Evolutionary conservation across 2,113 vertebrate species (phyloP).

Genomic region (Merops nubicus): DNA sequence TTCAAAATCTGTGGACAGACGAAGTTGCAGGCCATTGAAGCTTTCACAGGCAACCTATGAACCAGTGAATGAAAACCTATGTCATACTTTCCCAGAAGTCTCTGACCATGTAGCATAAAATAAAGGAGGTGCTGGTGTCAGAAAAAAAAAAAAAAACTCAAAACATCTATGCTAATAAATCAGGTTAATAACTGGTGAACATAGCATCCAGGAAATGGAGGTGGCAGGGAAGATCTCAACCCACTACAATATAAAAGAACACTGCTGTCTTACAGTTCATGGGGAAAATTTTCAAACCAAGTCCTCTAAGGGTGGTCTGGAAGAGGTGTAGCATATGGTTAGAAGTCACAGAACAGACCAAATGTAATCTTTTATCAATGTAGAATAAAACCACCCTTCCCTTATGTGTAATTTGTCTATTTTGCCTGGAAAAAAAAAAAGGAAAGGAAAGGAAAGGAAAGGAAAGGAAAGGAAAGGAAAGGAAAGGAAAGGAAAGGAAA

Average conservation of each 20-base stretch:
- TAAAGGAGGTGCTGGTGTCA: neutral
- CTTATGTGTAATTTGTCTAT: neutral
- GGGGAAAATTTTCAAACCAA: neutral
- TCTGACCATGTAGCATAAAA: neutral
- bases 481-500: too few species aligned
- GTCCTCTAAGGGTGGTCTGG: neutral
- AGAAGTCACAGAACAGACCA: neutral
- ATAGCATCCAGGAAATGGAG: neutral
- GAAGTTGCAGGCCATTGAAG: neutral
- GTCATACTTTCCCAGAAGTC: neutral
- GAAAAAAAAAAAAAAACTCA: neutral
- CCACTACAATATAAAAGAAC: neutral
- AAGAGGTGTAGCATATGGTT: neutral
- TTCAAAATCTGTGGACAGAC: rapidly evolving
- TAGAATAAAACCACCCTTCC: neutral
- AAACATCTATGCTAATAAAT: neutral
- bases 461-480: too few species aligned
- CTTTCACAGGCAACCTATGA: neutral
- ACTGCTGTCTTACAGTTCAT: neutral
- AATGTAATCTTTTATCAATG: neutral
- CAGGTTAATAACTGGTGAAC: neutral
- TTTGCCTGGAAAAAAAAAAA: neutral
- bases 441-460: too few species aligned
- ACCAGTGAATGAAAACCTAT: rapidly evolving
- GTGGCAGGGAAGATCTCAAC: neutral